These are phyloP conservation scores for Ondatra zibethicus DNA, from an alignment of 2,113 vertebrate species.

Conservation along the genomic window DNA sequence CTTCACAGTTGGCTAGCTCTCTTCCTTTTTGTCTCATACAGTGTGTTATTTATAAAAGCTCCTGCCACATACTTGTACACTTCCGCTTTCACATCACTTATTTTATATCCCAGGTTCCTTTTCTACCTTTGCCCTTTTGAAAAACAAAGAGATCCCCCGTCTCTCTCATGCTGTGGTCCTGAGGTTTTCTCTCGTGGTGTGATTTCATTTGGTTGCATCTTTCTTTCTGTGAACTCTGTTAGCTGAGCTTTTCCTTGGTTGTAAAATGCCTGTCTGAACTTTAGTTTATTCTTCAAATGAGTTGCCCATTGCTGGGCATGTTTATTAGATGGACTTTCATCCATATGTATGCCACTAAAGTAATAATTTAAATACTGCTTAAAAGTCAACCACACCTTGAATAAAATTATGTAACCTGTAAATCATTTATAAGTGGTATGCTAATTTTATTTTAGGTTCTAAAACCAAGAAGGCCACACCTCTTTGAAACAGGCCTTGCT, in stretches of 20 bases:
- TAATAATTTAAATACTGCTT: constrained; percentile 42
- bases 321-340: constrained; percentile 44
- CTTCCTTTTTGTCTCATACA: constrained; percentile 37
- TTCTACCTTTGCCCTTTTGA: neutral
- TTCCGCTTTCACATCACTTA: constrained; percentile 64
- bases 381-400: constrained; percentile 35
- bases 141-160: neutral
- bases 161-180: neutral
- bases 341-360: constrained; percentile 9
- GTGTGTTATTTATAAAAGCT: constrained; percentile 53
- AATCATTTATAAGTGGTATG: constrained; percentile 39
- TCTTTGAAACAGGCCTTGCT: neutral
- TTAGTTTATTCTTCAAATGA: constrained; percentile 32
- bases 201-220: constrained; percentile 14
- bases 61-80: constrained; percentile 35
- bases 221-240: neutral
- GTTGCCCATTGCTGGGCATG: neutral
- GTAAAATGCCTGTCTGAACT: constrained; percentile 10
- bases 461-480: constrained; percentile 12
- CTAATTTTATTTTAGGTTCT: constrained; percentile 29
- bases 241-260: neutral
- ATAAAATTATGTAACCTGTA: constrained; percentile 44
- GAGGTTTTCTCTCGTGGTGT: neutral
- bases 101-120: constrained; percentile 37
- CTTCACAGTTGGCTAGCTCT: neutral